Base-by-base conservation (phyloP, 2,888 invertebrate genomes). In the Pollenia labialis region DNA sequence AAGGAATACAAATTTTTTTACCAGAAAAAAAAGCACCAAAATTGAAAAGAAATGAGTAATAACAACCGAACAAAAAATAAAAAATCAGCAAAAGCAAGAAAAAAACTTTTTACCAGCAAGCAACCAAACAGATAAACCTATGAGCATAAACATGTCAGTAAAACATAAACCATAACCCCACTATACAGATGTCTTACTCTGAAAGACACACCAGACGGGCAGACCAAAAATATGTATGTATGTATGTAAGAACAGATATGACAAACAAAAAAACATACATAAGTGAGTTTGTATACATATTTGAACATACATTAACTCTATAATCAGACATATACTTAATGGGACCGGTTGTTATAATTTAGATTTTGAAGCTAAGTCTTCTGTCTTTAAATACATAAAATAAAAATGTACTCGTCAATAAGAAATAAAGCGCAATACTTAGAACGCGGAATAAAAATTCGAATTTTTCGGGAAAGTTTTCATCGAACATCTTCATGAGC, bases 171-270 rank as follows among this genome's bases (percentile, higher is more conserved):
- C 58, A 72, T 79, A 68, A 81, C 52, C 54, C 64, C 56, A 86
- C 54, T 23, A 80, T 40, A 82, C 85, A 82, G 56, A 82, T 82
- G 85, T 69, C 85, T 82, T 86, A 42, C 75, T 56, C 46, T 42
- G 66, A 75, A 32, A 52, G 32, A 74, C 74, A 72, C 44, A 75
- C 80, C 84, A 79, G 71, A 77, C 77, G 42, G 52, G 60, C 74
- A 68, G 32, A 50, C 79, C 68, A 66, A 54, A 44, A 75, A 44
- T 42, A 62, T 18, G 18, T 10, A n/a, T 4, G 2, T 68, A 54
- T n/a, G 42, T 42, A 62, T 18, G 18, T 10, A 18, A 11, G 7
- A 72, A 48, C 23, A 48, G 52, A 48, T 44, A 52, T 58, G 7
- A 64, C 50, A 50, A 32, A 76, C 50, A 66, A 64, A 14, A 14